Evolutionary conservation across 2,888 invertebrate genomes (phyloP), one percentile per base, ranked within the genome.

Genomic region (Torymus tubicola): DNA sequence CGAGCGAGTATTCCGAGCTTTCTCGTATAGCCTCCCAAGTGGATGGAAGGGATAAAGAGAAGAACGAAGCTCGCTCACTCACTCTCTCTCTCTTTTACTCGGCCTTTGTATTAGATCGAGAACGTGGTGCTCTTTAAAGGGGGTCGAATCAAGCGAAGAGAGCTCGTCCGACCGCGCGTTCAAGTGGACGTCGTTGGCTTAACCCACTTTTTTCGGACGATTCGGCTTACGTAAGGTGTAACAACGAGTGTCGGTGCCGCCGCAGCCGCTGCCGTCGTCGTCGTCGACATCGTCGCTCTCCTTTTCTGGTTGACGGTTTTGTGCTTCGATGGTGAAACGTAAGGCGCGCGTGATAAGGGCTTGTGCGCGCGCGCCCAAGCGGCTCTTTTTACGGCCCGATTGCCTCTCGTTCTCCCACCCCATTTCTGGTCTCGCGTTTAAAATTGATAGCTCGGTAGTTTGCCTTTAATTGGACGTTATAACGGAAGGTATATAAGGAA

Each of bases 151-250:
- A 68, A 68, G 67, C 60, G 50, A 50, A 64, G 16, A 61, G 64
- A 21, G 53, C 31, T 69, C 42, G 68, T 58, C 55, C 61, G 65
- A 13, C n/a, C 5, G 72, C 77, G 71, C 74, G 70, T 61, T 75
- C 78, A 78, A 81, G 81, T 81, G 81, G 65, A 71, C 78, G 75
- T 78, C 78, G 81, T 78, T 78, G 78, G 74, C 75, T 81, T 75
- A 78, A 78, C 81, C 78, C 78, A 78, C 74, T 81, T 81, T 78
- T 74, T 78, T 75, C 52, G 65, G 67, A 42, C 78, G 81, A 78
- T 81, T 75, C 57, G 78, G 78, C 81, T 81, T 81, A 81, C 81
- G 75, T 75, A 81, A 81, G 78, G 78, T 71, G 75, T 81, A 72
- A 73, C 74, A 63, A 64, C 69, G 60, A 73, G 60, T 71, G 67